A percentile compares a stretch with the other conserved stretches of the same genome.
Conservation (phyloP, 2,888 invertebrate species). For the Syrphus vitripennis region DNA sequence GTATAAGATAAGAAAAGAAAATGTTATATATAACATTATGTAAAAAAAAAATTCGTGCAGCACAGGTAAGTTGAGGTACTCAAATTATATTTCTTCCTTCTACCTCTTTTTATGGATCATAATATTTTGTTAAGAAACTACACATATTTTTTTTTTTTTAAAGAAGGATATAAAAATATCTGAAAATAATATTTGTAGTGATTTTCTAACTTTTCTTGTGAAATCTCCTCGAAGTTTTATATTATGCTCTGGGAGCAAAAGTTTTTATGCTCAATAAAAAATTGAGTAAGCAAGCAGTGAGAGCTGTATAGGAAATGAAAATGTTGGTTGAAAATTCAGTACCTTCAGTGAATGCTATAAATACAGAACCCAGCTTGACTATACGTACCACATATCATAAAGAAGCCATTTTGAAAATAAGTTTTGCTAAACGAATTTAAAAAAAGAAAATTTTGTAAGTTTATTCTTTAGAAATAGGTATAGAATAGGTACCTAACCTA, state of each 20-base stretch:
- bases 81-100: not conserved
- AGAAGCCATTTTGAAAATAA: not conserved
- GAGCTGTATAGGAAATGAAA: not conserved
- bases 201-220: not conserved
- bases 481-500: not conserved
- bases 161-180: not conserved
- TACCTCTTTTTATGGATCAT: not conserved
- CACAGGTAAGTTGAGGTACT: not conserved
- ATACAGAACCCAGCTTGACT: not conserved
- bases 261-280: not conserved
- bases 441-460: not conserved
- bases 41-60: constrained; percentile 10
- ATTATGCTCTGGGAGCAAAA: not conserved
- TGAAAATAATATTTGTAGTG: not conserved
- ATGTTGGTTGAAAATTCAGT: not conserved
- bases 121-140: constrained; percentile 2
- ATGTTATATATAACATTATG: not conserved
- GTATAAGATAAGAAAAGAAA: not conserved
- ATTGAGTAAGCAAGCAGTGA: not conserved
- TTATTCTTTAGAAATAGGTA: not conserved
- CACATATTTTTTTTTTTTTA: not conserved
- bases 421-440: not conserved
- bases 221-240: not conserved
- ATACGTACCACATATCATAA: not conserved
- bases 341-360: not conserved